Percentiles rank a stretch among this genome's conserved stretches.
Evolutionary conservation across 2,113 vertebrate genomes (phyloP).

Genomic region (human (Homo sapiens)): DNA sequence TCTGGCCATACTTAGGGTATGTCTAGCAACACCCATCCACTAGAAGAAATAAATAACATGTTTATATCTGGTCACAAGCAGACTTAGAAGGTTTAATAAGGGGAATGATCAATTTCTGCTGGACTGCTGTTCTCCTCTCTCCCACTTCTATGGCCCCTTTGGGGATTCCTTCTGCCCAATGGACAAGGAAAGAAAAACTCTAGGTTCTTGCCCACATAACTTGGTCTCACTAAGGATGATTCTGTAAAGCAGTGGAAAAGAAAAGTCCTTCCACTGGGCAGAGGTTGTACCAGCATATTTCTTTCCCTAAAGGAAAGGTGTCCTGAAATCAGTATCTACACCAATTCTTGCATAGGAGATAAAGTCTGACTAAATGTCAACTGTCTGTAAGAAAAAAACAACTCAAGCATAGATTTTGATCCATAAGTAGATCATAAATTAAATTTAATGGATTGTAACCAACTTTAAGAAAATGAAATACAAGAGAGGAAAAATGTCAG

Average conservation of each 20-base stretch:
- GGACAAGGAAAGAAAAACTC: neutral
- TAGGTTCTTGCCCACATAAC: no score
- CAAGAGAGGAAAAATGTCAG: neutral
- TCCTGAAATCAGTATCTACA: neutral
- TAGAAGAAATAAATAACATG: neutral
- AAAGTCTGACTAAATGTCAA: neutral
- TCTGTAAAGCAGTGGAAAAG: neutral
- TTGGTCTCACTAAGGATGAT: no score
- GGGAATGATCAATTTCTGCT: no score
- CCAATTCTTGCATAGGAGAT: neutral
- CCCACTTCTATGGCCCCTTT: neutral
- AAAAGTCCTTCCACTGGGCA: neutral
- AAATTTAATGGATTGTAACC: neutral
- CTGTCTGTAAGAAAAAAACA: neutral
- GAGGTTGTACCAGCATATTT: neutral
- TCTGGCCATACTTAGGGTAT: neutral
- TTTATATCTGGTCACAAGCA: neutral
- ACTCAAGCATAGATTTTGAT: neutral
- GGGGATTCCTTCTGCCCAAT: neutral
- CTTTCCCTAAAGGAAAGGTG: neutral
- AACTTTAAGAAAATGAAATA: neutral
- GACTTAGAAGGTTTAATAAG: neutral
- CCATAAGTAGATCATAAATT: neutral
- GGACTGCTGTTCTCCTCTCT: neutral
- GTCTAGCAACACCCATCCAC: neutral